Percentiles rank a stretch among this genome's conserved stretches.
phyloP scores from a whole-genome alignment of 2,113 vertebrate species.

The Ceratotherium simum region DNA sequence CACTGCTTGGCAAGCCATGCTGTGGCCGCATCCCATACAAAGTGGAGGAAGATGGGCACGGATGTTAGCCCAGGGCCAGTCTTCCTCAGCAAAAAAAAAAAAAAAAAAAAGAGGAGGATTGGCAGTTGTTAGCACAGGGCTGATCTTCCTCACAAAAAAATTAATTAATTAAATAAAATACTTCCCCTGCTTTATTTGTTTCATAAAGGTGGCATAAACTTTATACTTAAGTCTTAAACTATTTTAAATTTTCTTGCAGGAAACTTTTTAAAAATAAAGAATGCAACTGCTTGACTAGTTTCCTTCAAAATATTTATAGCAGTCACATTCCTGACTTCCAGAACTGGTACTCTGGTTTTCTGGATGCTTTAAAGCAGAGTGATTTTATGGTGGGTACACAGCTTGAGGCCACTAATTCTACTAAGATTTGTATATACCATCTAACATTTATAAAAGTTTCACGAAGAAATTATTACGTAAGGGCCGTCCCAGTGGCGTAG shows the following conservation, averaged over 20 bases:
- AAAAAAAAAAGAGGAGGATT: too few relatives aligned
- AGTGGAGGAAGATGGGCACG: too few relatives aligned
- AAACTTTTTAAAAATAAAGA: not conserved
- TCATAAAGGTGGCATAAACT: not conserved
- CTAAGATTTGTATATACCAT: not conserved
- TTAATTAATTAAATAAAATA: not conserved
- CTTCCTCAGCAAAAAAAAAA: too few relatives aligned
- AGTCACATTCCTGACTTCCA: not conserved
- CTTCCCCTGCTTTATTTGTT: not conserved
- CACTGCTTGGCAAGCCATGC: too few relatives aligned
- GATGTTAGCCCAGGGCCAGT: too few relatives aligned
- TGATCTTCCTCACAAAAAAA: too few relatives aligned
- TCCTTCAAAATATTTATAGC: conserved; percentile 3
- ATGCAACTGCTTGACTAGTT: not conserved
- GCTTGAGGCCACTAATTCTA: not conserved
- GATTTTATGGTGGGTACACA: not conserved
- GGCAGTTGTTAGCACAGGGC: too few relatives aligned
- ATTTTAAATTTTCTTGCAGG: conserved; percentile 16
- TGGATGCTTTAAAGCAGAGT: not conserved
- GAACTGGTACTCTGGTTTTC: not conserved
- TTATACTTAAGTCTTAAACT: not conserved
- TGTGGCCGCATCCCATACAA: too few relatives aligned
- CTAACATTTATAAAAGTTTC: not conserved
- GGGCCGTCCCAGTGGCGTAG: too few relatives aligned
- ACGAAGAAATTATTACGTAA: not conserved